A percentile compares a stretch with the other conserved stretches of the same genome.
Conservation (phyloP, 2,797 vertebrate genomes). For the Sitta carolinensis region DNA sequence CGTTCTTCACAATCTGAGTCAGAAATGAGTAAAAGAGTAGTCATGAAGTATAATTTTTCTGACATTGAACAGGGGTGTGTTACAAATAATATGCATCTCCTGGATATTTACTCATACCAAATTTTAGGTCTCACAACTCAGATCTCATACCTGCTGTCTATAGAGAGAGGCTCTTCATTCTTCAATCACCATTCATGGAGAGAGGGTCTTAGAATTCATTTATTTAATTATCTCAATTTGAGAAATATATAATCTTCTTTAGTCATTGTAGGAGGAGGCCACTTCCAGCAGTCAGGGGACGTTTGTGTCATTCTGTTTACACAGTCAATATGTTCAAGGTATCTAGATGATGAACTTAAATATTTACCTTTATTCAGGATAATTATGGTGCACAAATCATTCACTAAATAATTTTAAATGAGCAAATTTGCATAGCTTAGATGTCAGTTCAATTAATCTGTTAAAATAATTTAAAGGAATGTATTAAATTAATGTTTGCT, state of each 20-base stretch:
- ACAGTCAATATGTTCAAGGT: neutral
- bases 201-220: neutral
- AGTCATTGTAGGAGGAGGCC: neutral
- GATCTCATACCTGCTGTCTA: neutral
- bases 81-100: neutral
- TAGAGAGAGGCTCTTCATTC: neutral
- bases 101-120: neutral
- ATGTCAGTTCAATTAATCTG: neutral
- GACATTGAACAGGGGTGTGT: neutral
- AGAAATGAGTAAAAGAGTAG: neutral
- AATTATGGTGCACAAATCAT: neutral
- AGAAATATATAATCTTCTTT: neutral
- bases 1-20: neutral
- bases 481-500: neutral
- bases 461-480: constrained; percentile 18
- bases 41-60: neutral
- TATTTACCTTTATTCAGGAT: neutral
- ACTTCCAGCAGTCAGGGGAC: neutral
- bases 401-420: neutral
- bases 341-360: neutral
- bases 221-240: neutral
- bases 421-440: constrained; percentile 25
- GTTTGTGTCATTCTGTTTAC: neutral
- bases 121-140: neutral
- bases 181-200: neutral